A percentile compares a stretch with the other conserved stretches of the same genome.
These are phyloP conservation scores for Platichthys flesus DNA, from an alignment of 2,113 vertebrate genomes.

Conservation along the genomic window DNA sequence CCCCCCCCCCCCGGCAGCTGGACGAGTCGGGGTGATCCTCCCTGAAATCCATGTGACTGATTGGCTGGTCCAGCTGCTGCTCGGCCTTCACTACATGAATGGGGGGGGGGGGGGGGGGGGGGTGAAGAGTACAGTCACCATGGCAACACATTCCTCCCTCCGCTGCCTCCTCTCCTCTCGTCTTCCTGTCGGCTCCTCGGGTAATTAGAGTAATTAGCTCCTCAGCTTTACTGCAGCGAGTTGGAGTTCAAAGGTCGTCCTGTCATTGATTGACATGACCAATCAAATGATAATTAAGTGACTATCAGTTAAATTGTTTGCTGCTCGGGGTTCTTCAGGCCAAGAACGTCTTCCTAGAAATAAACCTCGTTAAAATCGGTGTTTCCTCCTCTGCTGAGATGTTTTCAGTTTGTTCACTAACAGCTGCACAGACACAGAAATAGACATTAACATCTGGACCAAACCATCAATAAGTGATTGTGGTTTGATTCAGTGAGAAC, in stretches of 20 bases:
- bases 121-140: background rate
- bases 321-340: no score
- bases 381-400: conserved; percentile 7
- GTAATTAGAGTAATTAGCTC: background rate
- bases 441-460: no score
- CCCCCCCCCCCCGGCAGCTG: no score
- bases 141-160: background rate
- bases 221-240: background rate
- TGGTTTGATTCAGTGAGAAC: no score
- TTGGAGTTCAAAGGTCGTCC: conserved; percentile 5
- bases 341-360: conserved; percentile 86
- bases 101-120: conserved; percentile 79
- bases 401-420: background rate
- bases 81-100: conserved; percentile 88
- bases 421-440: background rate
- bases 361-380: conserved; percentile 83
- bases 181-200: background rate
- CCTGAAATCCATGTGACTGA: conserved; percentile 84
- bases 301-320: conserved; percentile 34
- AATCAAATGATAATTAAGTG: background rate
- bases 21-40: conserved; percentile 76
- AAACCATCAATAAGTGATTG: no score
- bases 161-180: background rate
- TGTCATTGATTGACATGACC: background rate
- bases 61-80: conserved; percentile 87